Evolutionary conservation across 2,888 invertebrate species (phyloP), one percentile per base, ranked within the genome.

Genomic region (Microctonus brassicae): DNA sequence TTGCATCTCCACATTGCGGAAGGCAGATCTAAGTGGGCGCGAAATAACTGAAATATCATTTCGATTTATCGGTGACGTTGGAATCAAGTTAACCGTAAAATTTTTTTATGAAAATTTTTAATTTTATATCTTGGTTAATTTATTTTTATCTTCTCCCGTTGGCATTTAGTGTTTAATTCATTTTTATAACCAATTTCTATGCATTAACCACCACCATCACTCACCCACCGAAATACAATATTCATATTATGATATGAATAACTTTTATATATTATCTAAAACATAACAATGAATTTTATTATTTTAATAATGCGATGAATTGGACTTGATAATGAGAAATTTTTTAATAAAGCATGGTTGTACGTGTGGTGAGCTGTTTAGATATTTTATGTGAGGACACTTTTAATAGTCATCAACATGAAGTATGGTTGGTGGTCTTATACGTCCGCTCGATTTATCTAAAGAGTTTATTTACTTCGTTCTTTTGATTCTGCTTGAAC

Each of bases 11-110:
- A 33, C 47, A 62, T 42, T 62, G 62, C 47, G 26, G 42, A 17
- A 47, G 22, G 29, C 17, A 7, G 7, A 47, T n/a, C 7, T 47
- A 4, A 42, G 42, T 29, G 13, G 24, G 29, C 42, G 24, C 17
- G 26, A 26, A 47, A 17, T 1, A n/a, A 13, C 9, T 24, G 26
- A 62, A 47, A 62, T 62, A 26, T 42, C 29, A 24, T 10, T 26
- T 62, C 62, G 58, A 58, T 58, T 58, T 58, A 29, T 58, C 29
- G 26, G 10, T 57, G 29, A 57, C n/a, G n/a, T n/a, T n/a, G 58
- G 9, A 57, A n/a, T 26, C 17, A 17, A 57, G 24, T 57, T 22
- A 26, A 57, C 26, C 11, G 57, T 29, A 57, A 57, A 57, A 57
- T 10, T 33, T 33, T 29, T 58, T 58, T 29, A 58, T 47, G 47